Conservation (phyloP, 2,113 vertebrate genomes). For the Sclerurus mexicanus region DNA sequence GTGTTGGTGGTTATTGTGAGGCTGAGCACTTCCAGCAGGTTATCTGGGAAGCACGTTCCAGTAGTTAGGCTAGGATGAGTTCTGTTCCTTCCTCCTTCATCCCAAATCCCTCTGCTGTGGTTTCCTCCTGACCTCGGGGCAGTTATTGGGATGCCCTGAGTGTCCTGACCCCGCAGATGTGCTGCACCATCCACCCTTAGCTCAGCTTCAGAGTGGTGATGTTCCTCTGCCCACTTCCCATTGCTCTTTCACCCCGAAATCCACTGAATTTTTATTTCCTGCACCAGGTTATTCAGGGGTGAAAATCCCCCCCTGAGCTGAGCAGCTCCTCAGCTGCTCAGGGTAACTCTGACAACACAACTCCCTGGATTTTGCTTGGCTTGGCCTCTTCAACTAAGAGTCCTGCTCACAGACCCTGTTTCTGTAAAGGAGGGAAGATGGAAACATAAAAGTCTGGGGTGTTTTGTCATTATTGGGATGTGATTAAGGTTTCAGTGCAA, state of each 20-base stretch:
- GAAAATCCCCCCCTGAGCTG: neutral
- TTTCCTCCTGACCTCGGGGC: neutral
- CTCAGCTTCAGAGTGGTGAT: neutral
- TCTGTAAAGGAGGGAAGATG: neutral
- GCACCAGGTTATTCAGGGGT: neutral
- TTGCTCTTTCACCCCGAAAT: neutral
- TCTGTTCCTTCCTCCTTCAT: neutral
- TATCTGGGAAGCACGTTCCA: neutral
- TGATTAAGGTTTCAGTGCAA: neutral
- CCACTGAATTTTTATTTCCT: neutral
- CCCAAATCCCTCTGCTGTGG: neutral
- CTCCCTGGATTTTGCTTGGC: neutral
- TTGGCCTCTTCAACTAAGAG: neutral
- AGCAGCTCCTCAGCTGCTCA: neutral
- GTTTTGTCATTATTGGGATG: neutral
- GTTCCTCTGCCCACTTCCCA: neutral
- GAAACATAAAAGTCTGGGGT: neutral
- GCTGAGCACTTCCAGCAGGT: neutral
- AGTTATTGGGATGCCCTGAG: accelerated
- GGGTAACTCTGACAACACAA: neutral
- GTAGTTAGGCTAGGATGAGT: accelerated
- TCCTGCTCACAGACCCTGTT: neutral
- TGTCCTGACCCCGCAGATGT: neutral
- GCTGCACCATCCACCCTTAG: neutral
- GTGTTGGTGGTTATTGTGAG: neutral